A percentile compares a stretch with the other conserved stretches of the same genome.
phyloP scores from a whole-genome alignment of 2,797 vertebrate genomes.

The Clarias pachynema region DNA sequence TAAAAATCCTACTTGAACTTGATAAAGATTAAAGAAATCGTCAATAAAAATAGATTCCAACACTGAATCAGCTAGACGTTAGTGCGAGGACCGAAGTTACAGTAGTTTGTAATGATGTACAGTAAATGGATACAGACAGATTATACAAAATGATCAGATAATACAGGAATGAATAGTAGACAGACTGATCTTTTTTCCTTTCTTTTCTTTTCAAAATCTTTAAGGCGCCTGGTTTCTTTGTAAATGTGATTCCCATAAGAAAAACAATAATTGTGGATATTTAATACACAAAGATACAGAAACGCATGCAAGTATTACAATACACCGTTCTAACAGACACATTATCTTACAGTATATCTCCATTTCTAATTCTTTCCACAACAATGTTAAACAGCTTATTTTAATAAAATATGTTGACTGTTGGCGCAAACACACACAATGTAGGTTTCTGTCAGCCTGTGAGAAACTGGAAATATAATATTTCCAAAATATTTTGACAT shows the following conservation, averaged over 20 bases:
- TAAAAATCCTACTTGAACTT: too few relatives aligned
- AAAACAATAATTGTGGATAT: neutral
- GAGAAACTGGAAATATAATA: neutral
- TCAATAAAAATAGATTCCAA: neutral
- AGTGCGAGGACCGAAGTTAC: too few relatives aligned
- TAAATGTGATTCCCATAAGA: neutral
- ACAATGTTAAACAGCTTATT: neutral
- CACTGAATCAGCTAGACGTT: neutral
- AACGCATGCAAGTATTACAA: too few relatives aligned
- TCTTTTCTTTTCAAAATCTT: neutral
- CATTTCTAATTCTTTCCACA: neutral
- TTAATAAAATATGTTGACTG: too few relatives aligned
- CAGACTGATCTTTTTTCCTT: neutral
- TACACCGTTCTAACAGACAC: too few relatives aligned
- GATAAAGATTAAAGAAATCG: too few relatives aligned
- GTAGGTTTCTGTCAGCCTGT: neutral
- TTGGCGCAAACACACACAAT: too few relatives aligned
- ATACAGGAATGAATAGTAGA: neutral
- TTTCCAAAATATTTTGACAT: too few relatives aligned
- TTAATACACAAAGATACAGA: neutral
- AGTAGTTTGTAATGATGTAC: neutral
- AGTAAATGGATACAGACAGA: too few relatives aligned
- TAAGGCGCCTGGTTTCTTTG: neutral
- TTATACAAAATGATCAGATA: too few relatives aligned
- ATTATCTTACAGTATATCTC: neutral